Base-by-base conservation (phyloP, 2,797 vertebrate genomes). In the Enteromius paludinosus region DNA sequence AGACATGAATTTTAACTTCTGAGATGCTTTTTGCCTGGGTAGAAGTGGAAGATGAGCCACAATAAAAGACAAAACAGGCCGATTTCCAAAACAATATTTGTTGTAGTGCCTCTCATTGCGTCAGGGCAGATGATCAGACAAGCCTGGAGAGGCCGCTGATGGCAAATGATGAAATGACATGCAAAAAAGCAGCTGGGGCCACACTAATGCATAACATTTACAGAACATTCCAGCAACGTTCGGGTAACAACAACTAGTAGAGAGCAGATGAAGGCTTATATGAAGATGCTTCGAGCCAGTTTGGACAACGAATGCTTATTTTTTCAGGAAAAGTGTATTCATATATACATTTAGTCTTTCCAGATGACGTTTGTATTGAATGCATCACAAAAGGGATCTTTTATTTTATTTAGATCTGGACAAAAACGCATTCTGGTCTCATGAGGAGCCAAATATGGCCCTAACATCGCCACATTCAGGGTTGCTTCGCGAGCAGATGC, bases 71-170 rank as follows among this genome's bases (percentile, higher is more conserved):
- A 92, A 92, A 89, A 93, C 89, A 94, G 94, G 93, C 94, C 88
- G 92, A 86, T 88, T 94, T 96, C 92, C 83, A 86, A 89, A 86
- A 41, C 84, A 77, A 85, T 84, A 84, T 87, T 86, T 89, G 86
- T 83, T 74, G 91, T 91, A 80, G 52, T 71, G 69, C 62, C 74
- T 83, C 68, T 86, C 91, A 92, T 89, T 93, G 91, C 94, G 91
- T 93, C 90, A 78, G 93, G 94, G 93, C 93, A 93, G 91, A 92
- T 90, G 92, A 95, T 95, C 95, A 95, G 86, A 84, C 79, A 61
- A 87, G 76, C 79, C 88, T 87, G 83, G 84, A 81, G 84, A 87
- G 75, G 77, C 74, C 17, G 80, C 87, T 84, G 79, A 85, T 85
- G 85, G 73, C 79, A 68, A 81, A 85, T 85, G 85, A 85, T 88